These are phyloP conservation scores for Pelmatolapia mariae DNA, from an alignment of 2,113 vertebrate species.

Conservation along the genomic window DNA sequence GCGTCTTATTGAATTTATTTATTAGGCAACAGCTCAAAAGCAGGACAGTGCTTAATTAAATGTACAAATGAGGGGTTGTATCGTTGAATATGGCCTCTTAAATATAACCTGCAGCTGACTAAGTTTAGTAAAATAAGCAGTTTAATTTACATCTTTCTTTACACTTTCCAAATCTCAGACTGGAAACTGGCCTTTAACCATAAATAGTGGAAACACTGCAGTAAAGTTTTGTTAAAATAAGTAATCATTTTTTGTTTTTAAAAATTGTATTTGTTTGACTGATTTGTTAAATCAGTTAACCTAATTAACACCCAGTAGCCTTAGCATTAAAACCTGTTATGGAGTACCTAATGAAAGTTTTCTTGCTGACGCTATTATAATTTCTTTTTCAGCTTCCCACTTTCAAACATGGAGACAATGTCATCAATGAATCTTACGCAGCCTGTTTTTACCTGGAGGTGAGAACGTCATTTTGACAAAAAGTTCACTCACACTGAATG, in stretches of 20 bases:
- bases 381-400: conserved; percentile 34
- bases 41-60: accelerated
- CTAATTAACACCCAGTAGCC: neutral
- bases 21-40: accelerated
- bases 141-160: too few relatives aligned
- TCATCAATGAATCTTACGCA: conserved; percentile 70
- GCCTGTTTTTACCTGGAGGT: conserved; percentile 76
- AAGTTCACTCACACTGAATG: neutral
- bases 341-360: neutral
- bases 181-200: neutral
- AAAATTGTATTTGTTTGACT: too few relatives aligned
- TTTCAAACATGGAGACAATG: conserved; percentile 66
- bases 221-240: too few relatives aligned
- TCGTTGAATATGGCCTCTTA: accelerated
- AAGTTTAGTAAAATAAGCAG: accelerated
- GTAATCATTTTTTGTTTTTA: too few relatives aligned
- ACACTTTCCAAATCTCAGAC: too few relatives aligned
- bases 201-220: accelerated
- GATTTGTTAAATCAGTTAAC: neutral
- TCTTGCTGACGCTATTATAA: neutral
- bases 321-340: neutral
- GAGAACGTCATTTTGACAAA: neutral
- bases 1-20: accelerated
- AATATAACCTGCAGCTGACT: neutral
- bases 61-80: neutral